phyloP scores from a whole-genome alignment of 2,797 vertebrate genomes.

The Mareca strepera region DNA sequence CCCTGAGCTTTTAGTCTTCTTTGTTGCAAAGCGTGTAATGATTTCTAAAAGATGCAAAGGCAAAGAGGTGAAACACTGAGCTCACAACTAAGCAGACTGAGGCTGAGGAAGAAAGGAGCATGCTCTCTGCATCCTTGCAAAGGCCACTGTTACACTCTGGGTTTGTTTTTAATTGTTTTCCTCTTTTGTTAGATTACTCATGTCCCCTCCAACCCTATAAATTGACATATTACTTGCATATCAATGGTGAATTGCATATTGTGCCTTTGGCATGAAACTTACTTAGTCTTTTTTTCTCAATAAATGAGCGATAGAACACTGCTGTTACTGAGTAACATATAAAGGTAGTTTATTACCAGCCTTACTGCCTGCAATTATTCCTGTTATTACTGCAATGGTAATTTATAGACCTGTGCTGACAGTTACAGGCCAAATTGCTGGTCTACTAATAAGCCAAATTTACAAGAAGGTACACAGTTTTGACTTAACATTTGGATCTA shows the following conservation, averaged over 20 bases:
- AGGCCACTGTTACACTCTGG: background rate
- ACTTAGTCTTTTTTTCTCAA: constrained; percentile 23
- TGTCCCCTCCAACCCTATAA: background rate
- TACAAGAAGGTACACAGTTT: background rate
- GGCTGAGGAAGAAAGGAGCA: background rate
- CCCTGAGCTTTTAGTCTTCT: background rate
- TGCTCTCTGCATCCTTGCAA: background rate
- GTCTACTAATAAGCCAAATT: constrained; percentile 34
- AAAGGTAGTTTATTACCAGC: constrained; percentile 30
- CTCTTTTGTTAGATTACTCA: background rate
- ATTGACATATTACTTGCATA: background rate
- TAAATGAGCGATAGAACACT: constrained; percentile 36
- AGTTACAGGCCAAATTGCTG: background rate
- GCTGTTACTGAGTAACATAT: constrained; percentile 22
- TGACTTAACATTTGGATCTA: background rate
- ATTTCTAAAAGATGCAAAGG: background rate
- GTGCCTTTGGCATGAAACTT: constrained; percentile 9
- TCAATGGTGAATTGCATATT: background rate
- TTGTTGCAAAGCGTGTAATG: background rate
- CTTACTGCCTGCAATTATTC: constrained; percentile 1
- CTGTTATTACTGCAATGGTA: background rate
- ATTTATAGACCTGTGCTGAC: constrained; percentile 39
- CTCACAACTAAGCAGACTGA: background rate
- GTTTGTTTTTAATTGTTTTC: constrained; percentile 6
- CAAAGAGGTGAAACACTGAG: background rate